phyloP scores from a whole-genome alignment of 2,888 invertebrate genomes.

The Sympetrum striolatum region DNA sequence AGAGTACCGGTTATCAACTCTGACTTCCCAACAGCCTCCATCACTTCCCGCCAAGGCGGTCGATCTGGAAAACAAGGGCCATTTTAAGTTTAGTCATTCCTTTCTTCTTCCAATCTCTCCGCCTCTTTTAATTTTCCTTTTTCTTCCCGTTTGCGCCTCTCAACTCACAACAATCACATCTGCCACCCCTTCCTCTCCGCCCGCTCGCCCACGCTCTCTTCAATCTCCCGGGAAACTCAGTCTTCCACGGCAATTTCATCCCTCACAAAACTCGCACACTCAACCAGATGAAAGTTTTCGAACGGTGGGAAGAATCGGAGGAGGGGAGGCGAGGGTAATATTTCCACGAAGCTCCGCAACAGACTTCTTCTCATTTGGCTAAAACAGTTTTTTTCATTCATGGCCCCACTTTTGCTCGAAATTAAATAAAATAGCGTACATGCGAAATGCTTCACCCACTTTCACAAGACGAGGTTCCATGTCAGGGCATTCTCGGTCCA shows the following conservation, averaged over 20 bases:
- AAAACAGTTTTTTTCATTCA: background rate
- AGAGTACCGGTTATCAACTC: too few species aligned
- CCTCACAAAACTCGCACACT: background rate
- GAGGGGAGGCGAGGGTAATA: background rate
- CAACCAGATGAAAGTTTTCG: background rate
- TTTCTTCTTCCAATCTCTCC: background rate
- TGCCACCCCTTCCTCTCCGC: background rate
- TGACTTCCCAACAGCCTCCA: too few species aligned
- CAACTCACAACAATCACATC: background rate
- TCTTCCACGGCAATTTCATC: background rate
- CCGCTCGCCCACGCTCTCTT: background rate
- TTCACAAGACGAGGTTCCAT: too few species aligned
- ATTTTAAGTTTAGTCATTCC: background rate
- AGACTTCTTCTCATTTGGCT: background rate
- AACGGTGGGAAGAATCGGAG: background rate
- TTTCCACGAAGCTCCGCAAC: background rate
- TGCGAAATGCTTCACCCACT: too few species aligned
- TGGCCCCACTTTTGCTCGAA: too few species aligned
- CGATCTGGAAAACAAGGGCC: background rate
- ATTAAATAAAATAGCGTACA: too few species aligned
- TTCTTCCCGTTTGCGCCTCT: background rate
- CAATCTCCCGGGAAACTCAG: background rate
- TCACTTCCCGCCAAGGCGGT: too few species aligned
- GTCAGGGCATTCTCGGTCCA: too few species aligned
- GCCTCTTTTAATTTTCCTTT: background rate